phyloP scores from a whole-genome alignment of 2,888 invertebrate genomes.

The Drosophila neotestacea region DNA sequence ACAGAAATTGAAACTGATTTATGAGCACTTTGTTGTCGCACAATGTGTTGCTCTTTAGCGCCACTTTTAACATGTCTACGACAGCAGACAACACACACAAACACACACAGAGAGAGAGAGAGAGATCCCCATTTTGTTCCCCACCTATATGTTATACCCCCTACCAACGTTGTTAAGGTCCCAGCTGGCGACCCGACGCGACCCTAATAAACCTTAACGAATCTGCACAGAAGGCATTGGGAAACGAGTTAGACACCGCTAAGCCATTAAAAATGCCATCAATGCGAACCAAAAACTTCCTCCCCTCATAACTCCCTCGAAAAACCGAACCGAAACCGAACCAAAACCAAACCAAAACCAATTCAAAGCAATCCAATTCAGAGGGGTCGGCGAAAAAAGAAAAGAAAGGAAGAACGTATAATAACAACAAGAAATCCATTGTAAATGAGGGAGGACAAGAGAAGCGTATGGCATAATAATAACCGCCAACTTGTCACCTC shows the following conservation, averaged over 20 bases:
- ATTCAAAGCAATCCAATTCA: constrained; percentile 39
- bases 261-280: constrained; percentile 79
- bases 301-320: not conserved
- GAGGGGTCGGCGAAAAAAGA: not conserved
- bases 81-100: constrained; percentile 36
- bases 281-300: constrained; percentile 43
- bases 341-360: constrained; percentile 36
- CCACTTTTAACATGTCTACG: constrained; percentile 52
- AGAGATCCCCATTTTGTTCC: too few relatives aligned
- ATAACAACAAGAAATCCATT: constrained; percentile 66
- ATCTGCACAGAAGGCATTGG: constrained; percentile 47
- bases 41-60: constrained; percentile 69
- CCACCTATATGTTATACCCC: not conserved
- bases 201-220: constrained; percentile 65
- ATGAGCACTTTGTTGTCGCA: constrained; percentile 52
- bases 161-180: constrained; percentile 3
- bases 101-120: not conserved
- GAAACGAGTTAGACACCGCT: constrained; percentile 62
- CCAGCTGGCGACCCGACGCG: constrained; percentile 34
- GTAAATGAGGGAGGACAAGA: constrained; percentile 42
- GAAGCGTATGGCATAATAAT: constrained; percentile 74
- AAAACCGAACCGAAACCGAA: constrained; percentile 9
- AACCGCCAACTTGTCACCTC: constrained; percentile 79
- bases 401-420: not conserved
- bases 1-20: constrained; percentile 66